Base-by-base conservation (phyloP, 2,888 invertebrate species). In the Mycalesis mineus region DNA sequence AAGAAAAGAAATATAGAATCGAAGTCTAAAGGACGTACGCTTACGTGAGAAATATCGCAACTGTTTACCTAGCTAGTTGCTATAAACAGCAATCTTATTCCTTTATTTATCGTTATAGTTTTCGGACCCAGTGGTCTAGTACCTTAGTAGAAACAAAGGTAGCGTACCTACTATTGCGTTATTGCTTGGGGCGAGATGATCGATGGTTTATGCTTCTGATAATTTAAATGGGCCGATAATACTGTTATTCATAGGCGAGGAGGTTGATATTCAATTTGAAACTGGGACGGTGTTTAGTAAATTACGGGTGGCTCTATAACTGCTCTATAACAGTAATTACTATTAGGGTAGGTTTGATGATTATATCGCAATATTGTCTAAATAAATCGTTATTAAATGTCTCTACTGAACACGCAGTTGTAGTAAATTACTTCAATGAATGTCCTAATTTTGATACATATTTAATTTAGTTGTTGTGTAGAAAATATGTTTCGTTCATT, bases 191-290 rank as follows among this genome's bases (percentile, higher is more conserved):
- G 2, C 13, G 1, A 8, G 7, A 2, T 7, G 13, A 1, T 44
- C 6, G 29, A 29, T 9, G 45, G 14, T 45, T 13, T 45, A 14
- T 14, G 45, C 8, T 29, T 13, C 44, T 45, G 29, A 45, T 31
- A 81, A 86, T 81, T 85, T 82, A 82, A 87, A 83, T 77, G 75
- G 76, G 67, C 74, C 76, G 74, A 78, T 80, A 74, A 78, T 75
- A 73, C 73, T 70, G 70, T 74, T 80, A 80, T 79, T 83, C 83
- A 80, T 81, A 77, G 77, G 66, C 68, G 68, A 73, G 76, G 73
- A 73, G 72, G 78, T 77, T 78, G 76, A 80, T 82, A 86, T 86
- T 84, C 81, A 85, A 84, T 87, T 84, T 73, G 70, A 77, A 69
- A 70, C 71, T 3, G 77, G 78, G 79, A 80, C 78, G 77, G 74